Evolutionary conservation across 2,113 vertebrate species (phyloP).

Genomic region (Lepisosteus oculatus): DNA sequence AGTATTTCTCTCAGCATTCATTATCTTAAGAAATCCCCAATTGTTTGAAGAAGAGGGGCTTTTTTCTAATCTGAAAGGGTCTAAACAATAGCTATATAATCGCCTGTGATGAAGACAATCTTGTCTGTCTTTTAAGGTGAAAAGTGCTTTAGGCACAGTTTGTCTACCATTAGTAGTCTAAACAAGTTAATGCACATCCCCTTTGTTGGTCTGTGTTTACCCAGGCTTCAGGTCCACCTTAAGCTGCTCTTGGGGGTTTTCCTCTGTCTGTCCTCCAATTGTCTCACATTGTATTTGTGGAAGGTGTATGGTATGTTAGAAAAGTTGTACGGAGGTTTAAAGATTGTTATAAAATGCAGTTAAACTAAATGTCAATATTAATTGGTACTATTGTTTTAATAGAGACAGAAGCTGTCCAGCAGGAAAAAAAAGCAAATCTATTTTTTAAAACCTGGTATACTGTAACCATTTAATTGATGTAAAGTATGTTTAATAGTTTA

Average conservation of each 20-base stretch:
- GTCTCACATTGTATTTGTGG: neutral
- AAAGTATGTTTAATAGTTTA: too few species aligned
- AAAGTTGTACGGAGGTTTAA: too few species aligned
- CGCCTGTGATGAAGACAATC: conserved; percentile 20
- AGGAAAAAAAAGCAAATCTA: too few species aligned
- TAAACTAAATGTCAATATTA: too few species aligned
- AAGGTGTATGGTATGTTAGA: neutral
- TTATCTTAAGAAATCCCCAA: conserved; percentile 15
- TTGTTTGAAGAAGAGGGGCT: conserved; percentile 20
- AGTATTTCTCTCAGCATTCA: conserved; percentile 14
- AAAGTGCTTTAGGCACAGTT: conserved; percentile 51
- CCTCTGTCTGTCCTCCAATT: neutral
- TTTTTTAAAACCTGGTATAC: too few species aligned
- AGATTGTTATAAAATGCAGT: too few species aligned
- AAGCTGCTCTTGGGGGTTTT: neutral
- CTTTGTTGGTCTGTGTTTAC: conserved; percentile 10
- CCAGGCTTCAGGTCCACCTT: neutral
- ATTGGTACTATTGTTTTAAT: too few species aligned
- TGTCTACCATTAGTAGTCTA: conserved; percentile 34
- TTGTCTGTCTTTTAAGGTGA: conserved; percentile 23
- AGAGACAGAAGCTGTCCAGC: too few species aligned
- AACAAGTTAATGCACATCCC: conserved; percentile 29
- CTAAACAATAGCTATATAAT: conserved; percentile 27
- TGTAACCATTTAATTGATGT: too few species aligned
- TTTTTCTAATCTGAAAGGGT: conserved; percentile 23